These are phyloP conservation scores for Heliconius melpomene DNA, from an alignment of 1,140 invertebrate species.

Conservation along the genomic window DNA sequence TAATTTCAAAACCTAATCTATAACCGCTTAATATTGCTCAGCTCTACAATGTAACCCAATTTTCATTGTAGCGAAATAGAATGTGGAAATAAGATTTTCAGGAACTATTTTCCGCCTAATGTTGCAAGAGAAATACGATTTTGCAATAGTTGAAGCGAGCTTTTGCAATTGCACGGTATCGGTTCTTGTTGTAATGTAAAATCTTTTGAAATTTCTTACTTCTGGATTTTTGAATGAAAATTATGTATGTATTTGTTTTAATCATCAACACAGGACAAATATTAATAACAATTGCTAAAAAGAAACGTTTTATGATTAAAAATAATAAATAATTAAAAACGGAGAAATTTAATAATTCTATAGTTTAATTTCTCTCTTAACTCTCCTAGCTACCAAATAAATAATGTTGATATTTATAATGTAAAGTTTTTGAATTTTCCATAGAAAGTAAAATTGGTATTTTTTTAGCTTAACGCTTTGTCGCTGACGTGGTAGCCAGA, in stretches of 20 bases:
- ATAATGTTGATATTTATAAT: too few species aligned
- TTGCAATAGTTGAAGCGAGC: not conserved
- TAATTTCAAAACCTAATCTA: not conserved
- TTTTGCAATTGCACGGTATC: not conserved
- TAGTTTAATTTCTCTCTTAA: not conserved
- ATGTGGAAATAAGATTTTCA: conserved; percentile 7
- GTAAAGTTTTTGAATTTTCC: too few species aligned
- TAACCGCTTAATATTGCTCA: not conserved
- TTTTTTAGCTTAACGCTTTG: too few species aligned
- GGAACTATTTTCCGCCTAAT: not conserved
- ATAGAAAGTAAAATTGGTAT: too few species aligned
- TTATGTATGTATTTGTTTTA: too few species aligned
- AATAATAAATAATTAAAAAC: too few species aligned
- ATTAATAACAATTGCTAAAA: too few species aligned
- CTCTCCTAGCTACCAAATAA: too few species aligned
- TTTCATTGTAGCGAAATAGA: not conserved
- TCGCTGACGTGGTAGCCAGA: too few species aligned
- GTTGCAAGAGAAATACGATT: not conserved
- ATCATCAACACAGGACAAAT: too few species aligned
- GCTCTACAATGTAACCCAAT: not conserved
- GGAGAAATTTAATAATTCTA: not conserved
- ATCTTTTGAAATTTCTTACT: not conserved
- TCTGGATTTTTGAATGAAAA: too few species aligned
- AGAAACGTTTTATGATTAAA: too few species aligned
- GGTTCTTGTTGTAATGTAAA: not conserved